Evolutionary conservation across 2,888 invertebrate genomes (phyloP), one percentile per base, ranked within the genome.

Genomic region (Cantharis flavilabris): DNA sequence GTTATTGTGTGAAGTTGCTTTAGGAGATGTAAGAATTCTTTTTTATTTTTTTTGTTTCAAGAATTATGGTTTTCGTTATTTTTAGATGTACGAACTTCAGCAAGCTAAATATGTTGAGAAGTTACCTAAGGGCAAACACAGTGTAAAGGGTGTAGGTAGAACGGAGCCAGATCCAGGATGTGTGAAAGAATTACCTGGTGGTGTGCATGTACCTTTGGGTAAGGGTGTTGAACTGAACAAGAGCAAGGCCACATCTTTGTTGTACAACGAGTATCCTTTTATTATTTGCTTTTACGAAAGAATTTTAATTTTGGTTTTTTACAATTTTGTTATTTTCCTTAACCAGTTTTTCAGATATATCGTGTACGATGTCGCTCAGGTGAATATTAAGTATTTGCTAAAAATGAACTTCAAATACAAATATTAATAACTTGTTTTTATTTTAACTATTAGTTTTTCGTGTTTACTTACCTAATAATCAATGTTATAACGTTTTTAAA

Each of bases 341-440:
- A 33, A 33, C 33, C 33, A 33, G 7, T 23, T 77, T 75, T 81
- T 71, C 89, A 93, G 93, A 89, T 95, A 92, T 85, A 96, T 99
- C 88, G 98, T 99, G 0, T 99, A 99, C 88, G 98, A 99, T 88
- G 93, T 96, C 62, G 96, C 97, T 11, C 99, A 99, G 89, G 95
- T 98, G 49, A 95, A 96, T 83, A 93, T 97, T 79, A 94, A 95
- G 85, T 99, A 99, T 87, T 89, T 99, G 84, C 86, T 98, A 79
- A 93, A 95, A 86, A 91, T 95, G 90, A 93, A 97, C 80, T 98
- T 98, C 89, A 94, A 96, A 80, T 96, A 94, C 88, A 94, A 93
- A 75, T 92, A 89, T 84, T 92, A 87, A 26, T 26, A 18, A 23
- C 13, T 23, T 11, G 4, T 64, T n/a, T 49, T 49, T 49, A 1